phyloP scores from a whole-genome alignment of 2,888 invertebrate genomes.

The Bruchidius siliquastri region DNA sequence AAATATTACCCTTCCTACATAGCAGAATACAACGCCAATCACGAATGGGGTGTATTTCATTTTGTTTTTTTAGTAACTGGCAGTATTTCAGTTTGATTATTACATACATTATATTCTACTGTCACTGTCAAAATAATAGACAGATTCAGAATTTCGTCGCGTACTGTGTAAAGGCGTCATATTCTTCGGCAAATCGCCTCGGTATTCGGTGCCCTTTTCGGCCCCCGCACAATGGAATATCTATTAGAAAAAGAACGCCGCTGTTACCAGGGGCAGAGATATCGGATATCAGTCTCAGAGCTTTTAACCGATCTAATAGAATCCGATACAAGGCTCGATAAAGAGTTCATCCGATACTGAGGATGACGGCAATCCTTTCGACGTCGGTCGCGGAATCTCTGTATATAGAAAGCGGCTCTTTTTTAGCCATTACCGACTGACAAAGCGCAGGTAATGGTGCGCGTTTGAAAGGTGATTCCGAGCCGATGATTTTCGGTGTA shows the following conservation, averaged over 20 bases:
- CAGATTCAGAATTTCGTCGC: background rate
- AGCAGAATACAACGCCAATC: no score
- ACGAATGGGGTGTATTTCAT: no score
- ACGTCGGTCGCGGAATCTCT: slow-evolving; percentile 1
- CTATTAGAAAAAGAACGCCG: slow-evolving; percentile 22
- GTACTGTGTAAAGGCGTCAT: background rate
- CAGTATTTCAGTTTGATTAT: no score
- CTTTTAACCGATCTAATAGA: slow-evolving; percentile 30
- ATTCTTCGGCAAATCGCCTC: background rate
- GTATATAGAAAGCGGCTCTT: background rate
- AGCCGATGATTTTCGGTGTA: background rate
- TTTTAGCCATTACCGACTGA: background rate
- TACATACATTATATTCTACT: no score
- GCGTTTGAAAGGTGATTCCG: background rate
- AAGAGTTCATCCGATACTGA: slow-evolving; percentile 28
- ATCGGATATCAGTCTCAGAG: slow-evolving; percentile 27
- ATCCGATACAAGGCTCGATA: slow-evolving; percentile 33
- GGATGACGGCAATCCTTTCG: slow-evolving; percentile 20
- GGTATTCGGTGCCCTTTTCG: background rate
- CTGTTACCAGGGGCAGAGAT: slow-evolving; percentile 7
- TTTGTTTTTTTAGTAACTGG: no score
- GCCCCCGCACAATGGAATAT: background rate
- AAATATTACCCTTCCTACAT: no score
- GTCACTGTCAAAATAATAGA: no score
- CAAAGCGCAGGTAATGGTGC: background rate